Evolutionary conservation across 2,113 vertebrate species (phyloP).

Genomic region (Corynorhinus townsendii): DNA sequence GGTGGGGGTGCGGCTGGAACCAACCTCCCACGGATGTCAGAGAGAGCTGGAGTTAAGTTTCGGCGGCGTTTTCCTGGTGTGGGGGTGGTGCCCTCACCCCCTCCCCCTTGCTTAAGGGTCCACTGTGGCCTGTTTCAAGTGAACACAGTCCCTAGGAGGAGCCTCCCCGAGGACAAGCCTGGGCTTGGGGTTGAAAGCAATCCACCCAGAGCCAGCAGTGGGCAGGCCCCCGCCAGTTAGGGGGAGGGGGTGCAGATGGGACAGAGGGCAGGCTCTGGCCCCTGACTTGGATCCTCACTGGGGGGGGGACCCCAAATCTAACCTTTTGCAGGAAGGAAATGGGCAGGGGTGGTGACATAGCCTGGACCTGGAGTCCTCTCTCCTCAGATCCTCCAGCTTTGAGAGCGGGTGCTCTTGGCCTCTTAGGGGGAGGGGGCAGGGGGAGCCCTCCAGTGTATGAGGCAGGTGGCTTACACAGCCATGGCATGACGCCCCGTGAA

Average conservation of each 20-base stretch:
- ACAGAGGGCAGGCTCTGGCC: accelerated
- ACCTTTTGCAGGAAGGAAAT: accelerated
- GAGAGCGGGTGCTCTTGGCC: background rate
- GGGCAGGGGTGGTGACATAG: background rate
- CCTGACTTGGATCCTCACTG: background rate
- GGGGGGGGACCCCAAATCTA: no score
- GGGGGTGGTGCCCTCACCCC: background rate
- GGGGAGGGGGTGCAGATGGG: background rate
- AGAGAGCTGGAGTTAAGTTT: background rate
- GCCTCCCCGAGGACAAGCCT: background rate
- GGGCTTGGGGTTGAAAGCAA: background rate
- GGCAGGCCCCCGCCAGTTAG: background rate
- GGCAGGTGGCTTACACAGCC: background rate
- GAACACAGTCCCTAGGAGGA: background rate
- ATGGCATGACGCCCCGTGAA: accelerated
- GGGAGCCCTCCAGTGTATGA: background rate
- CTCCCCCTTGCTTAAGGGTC: background rate
- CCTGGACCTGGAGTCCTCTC: background rate
- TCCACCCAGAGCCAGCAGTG: accelerated
- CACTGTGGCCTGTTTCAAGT: background rate
- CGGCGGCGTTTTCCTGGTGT: background rate
- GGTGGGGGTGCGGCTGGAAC: background rate
- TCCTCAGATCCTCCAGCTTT: background rate
- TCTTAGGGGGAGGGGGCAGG: background rate
- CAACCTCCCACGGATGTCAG: background rate